Evolutionary conservation across 2,113 vertebrate species (phyloP).

Genomic region (Ictalurus punctatus): DNA sequence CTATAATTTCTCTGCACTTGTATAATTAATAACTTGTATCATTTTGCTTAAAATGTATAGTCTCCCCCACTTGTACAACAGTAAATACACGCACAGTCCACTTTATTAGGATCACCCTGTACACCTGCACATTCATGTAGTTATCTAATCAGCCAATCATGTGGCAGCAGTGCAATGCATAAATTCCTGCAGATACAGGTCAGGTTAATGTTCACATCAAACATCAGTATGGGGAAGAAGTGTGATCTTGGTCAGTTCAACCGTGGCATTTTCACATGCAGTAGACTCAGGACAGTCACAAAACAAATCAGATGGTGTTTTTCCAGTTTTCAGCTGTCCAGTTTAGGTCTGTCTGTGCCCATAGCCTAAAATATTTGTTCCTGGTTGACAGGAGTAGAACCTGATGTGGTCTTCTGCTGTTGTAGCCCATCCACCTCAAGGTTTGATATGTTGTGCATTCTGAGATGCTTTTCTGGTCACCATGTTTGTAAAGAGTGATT

Average conservation of each 20-base stretch:
- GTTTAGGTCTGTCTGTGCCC: no score
- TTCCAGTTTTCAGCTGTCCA: no score
- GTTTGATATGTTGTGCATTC: no score
- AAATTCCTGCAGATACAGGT: not conserved
- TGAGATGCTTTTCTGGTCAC: no score
- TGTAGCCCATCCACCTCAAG: no score
- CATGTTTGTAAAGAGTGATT: no score
- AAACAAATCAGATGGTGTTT: no score
- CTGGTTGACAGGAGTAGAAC: no score
- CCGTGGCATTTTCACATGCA: not conserved
- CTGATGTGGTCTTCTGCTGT: no score
- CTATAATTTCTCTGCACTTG: not conserved
- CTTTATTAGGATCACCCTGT: not conserved
- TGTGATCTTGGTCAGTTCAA: not conserved
- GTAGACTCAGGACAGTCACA: no score
- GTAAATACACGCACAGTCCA: not conserved
- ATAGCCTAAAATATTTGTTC: no score
- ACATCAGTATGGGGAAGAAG: not conserved
- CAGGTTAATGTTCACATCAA: not conserved
- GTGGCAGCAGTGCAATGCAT: not conserved
- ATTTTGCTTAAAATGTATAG: not conserved
- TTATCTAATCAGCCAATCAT: not conserved
- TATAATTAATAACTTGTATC: not conserved
- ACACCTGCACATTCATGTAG: not conserved
- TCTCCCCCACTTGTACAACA: not conserved